phyloP scores from a whole-genome alignment of 2,113 vertebrate genomes.

The Parus major region DNA sequence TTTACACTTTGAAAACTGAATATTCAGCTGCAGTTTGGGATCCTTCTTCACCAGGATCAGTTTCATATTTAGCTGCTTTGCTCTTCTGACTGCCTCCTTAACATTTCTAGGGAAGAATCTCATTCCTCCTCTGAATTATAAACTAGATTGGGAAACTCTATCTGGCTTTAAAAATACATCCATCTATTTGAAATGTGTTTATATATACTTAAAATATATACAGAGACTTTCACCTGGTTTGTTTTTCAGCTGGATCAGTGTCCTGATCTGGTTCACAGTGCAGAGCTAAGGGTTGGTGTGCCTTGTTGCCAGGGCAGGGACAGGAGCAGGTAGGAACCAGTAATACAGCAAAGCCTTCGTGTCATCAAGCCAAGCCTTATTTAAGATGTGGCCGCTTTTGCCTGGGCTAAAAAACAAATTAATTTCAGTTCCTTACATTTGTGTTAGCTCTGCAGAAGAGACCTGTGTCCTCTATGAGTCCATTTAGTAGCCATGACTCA shows the following conservation, averaged over 20 bases:
- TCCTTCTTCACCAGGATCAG: neutral
- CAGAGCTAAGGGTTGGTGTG: neutral
- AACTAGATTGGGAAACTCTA: neutral
- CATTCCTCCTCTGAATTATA: neutral
- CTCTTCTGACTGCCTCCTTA: neutral
- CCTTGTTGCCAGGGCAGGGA: neutral
- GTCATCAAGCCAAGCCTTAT: conserved; percentile 25
- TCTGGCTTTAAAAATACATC: neutral
- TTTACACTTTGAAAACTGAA: neutral
- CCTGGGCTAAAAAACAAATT: neutral
- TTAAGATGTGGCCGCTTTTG: neutral
- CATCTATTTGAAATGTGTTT: neutral
- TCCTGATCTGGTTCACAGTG: neutral
- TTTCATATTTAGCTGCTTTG: neutral
- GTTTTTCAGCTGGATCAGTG: neutral
- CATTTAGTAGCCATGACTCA: conserved; percentile 38
- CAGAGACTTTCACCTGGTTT: neutral
- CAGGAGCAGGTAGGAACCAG: conserved; percentile 19
- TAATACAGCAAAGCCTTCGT: neutral
- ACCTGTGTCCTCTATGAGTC: neutral
- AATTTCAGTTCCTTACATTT: neutral
- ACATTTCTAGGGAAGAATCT: neutral
- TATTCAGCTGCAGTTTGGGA: neutral
- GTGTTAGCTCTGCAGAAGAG: conserved; percentile 15
- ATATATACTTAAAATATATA: neutral